phyloP scores from a whole-genome alignment of 2,888 invertebrate species.

The Spodoptera littoralis region DNA sequence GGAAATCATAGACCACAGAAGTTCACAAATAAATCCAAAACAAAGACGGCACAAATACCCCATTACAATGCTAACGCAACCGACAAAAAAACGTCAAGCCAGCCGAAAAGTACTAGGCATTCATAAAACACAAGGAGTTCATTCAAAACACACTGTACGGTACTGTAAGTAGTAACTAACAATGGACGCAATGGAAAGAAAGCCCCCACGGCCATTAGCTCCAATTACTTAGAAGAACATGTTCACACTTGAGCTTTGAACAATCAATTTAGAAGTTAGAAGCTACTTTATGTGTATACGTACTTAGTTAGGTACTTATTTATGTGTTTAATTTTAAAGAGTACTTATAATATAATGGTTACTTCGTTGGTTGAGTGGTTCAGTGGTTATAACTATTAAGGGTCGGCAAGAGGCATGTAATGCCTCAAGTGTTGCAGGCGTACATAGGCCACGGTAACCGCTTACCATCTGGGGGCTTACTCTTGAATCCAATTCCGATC shows the following conservation, averaged over 20 bases:
- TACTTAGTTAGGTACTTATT: too few relatives aligned
- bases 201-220: constrained; percentile 48
- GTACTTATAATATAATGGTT: too few relatives aligned
- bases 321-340: too few relatives aligned
- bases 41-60: neutral
- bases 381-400: too few relatives aligned
- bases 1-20: neutral
- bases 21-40: neutral
- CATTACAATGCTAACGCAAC: neutral
- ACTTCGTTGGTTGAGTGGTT: too few relatives aligned
- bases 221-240: constrained; percentile 48
- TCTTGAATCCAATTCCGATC: too few relatives aligned
- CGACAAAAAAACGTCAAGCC: constrained; percentile 6
- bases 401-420: too few relatives aligned
- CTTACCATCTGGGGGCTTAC: too few relatives aligned
- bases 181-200: constrained; percentile 54
- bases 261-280: constrained; percentile 25
- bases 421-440: too few relatives aligned
- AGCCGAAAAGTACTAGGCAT: constrained; percentile 21
- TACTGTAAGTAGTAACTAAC: constrained; percentile 15
- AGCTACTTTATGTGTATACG: neutral
- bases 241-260: constrained; percentile 38
- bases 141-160: constrained; percentile 20
- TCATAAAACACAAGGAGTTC: constrained; percentile 29
- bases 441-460: too few relatives aligned